These are phyloP conservation scores for Casuarius casuarius DNA, from an alignment of 2,113 vertebrate genomes.

Conservation along the genomic window DNA sequence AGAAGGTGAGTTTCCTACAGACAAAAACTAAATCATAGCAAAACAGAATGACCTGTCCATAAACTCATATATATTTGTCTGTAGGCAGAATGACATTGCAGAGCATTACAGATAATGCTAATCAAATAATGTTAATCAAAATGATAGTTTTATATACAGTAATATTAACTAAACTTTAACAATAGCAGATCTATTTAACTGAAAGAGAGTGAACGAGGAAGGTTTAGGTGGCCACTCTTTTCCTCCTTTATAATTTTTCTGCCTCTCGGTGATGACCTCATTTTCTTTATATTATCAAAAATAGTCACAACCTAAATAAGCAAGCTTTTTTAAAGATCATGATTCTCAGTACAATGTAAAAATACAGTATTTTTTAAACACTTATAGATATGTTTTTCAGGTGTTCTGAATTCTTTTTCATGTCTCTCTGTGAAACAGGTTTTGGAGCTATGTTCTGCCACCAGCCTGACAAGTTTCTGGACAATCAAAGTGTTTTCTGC, in stretches of 20 bases:
- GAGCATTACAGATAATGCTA: not conserved
- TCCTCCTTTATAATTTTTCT: not conserved
- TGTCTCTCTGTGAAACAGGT: not conserved
- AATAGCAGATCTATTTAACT: not conserved
- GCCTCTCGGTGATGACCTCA: not conserved
- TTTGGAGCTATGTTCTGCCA: not conserved
- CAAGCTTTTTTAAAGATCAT: not conserved
- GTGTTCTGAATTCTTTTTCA: not conserved
- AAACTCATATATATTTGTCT: constrained; percentile 55
- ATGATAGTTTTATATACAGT: constrained; percentile 1
- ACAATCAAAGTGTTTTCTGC: not conserved
- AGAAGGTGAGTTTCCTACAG: constrained; percentile 55
- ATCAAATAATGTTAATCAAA: constrained; percentile 56
- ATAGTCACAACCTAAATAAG: not conserved
- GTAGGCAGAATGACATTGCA: constrained; percentile 54
- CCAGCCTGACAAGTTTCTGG: not conserved
- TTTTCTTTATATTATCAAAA: not conserved
- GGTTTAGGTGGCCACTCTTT: not conserved
- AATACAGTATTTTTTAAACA: not conserved
- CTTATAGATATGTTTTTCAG: not conserved
- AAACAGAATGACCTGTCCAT: constrained; percentile 56
- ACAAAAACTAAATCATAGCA: constrained; percentile 63
- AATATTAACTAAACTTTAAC: constrained; percentile 13
- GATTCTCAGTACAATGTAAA: not conserved
- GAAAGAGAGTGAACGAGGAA: not conserved